Percentiles rank a stretch among this genome's conserved stretches.
Evolutionary conservation across 2,113 vertebrate genomes (phyloP).

Genomic region (Pogonocichla stellata): DNA sequence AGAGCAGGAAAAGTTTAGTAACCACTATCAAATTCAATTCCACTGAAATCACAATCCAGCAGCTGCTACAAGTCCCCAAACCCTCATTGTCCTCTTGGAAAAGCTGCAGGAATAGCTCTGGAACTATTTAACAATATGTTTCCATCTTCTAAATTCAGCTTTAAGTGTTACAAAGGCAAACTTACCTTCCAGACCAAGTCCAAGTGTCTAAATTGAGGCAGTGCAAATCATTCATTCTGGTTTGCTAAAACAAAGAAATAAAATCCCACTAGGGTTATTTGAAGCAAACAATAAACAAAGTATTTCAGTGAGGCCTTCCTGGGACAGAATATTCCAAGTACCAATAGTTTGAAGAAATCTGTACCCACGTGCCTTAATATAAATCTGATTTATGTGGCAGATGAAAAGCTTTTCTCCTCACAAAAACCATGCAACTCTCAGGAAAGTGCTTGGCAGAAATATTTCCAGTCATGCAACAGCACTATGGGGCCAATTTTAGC

Average conservation of each 20-base stretch:
- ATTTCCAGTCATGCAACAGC: neutral
- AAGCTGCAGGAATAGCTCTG: constrained; percentile 1
- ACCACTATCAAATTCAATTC: neutral
- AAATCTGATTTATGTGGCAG: neutral
- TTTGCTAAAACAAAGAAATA: constrained; percentile 82
- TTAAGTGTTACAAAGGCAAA: neutral
- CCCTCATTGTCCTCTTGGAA: neutral
- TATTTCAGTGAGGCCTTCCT: neutral
- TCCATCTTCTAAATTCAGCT: neutral
- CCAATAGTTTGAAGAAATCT: neutral
- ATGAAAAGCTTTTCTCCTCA: neutral
- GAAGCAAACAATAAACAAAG: neutral
- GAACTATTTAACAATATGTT: neutral
- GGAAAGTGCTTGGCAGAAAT: neutral
- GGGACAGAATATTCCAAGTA: neutral
- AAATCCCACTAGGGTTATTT: constrained; percentile 25
- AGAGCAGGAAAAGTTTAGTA: neutral
- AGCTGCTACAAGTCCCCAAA: constrained; percentile 8
- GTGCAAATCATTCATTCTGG: constrained; percentile 89
- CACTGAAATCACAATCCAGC: neutral
- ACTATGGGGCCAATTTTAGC: neutral
- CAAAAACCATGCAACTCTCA: neutral
- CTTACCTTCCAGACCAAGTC: constrained; percentile 94
- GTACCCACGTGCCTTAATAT: neutral
- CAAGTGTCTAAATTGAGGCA: constrained; percentile 88